Percentiles rank a stretch among this genome's conserved stretches.
Conservation (phyloP, 2,113 vertebrate species). For the Phylloscopus trochilus region DNA sequence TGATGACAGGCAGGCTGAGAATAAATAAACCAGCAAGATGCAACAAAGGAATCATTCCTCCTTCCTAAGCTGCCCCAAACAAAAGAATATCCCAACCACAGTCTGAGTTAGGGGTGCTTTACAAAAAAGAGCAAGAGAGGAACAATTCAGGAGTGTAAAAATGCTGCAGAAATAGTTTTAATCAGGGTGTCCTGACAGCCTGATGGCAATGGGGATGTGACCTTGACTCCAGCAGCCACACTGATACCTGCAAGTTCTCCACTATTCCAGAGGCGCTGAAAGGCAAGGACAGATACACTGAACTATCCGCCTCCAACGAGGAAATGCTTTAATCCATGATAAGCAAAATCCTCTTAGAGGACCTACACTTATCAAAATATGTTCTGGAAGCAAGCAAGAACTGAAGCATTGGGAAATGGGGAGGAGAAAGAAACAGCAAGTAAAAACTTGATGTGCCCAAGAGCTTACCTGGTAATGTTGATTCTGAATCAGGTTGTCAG, state of each 20-base stretch:
- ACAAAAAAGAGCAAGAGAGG: not conserved
- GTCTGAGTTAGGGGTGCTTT: not conserved
- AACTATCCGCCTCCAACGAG: not conserved
- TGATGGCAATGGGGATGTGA: not conserved
- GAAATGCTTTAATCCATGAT: not conserved
- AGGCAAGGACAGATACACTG: not conserved
- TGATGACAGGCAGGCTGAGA: not conserved
- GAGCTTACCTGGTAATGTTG: conserved; percentile 91
- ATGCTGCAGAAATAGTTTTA: not conserved
- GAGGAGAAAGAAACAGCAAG: not conserved
- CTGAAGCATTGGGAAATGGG: not conserved
- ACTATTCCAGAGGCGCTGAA: not conserved
- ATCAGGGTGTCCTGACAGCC: not conserved
- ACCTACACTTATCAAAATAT: not conserved
- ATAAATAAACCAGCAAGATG: not conserved
- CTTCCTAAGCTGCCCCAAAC: not conserved
- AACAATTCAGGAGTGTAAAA: not conserved
- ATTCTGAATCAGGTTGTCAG: conserved; percentile 93
- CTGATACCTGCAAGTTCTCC: not conserved
- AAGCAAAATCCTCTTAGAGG: not conserved
- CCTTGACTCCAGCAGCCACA: not conserved
- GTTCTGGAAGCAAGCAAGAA: not conserved
- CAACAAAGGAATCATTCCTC: not conserved
- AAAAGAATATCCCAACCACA: not conserved
- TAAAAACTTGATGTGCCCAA: not conserved